Evolutionary conservation across 2,888 invertebrate species (phyloP).

Genomic region (Chrysina gloriosa): DNA sequence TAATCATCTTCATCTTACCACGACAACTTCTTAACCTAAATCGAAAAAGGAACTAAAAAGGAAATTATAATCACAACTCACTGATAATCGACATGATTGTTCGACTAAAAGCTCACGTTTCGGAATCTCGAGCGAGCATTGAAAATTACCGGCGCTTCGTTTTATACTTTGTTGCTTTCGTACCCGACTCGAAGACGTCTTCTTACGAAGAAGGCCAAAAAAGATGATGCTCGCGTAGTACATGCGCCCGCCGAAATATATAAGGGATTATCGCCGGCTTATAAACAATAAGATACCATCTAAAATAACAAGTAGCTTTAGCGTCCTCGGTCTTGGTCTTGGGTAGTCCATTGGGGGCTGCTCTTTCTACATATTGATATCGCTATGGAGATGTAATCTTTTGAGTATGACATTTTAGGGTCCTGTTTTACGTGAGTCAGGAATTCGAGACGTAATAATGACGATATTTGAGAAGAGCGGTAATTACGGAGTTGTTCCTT

Average conservation of each 20-base stretch:
- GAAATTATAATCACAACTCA: too few relatives aligned
- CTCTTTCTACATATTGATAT: conserved; percentile 38
- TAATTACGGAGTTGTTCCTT: conserved; percentile 21
- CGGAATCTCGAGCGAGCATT: not conserved
- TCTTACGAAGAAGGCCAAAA: not conserved
- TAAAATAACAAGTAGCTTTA: conserved; percentile 47
- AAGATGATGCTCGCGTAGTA: not conserved
- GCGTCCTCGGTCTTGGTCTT: conserved; percentile 16
- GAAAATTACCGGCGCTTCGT: not conserved
- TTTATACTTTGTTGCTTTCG: not conserved
- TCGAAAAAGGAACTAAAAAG: too few relatives aligned
- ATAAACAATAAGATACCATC: conserved; percentile 47
- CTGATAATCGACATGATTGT: too few relatives aligned
- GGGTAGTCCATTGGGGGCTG: conserved; percentile 42
- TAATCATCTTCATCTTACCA: too few relatives aligned
- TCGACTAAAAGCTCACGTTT: not conserved
- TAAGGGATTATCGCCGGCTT: conserved; percentile 46
- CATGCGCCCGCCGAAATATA: not conserved
- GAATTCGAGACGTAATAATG: conserved; percentile 42
- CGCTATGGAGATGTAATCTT: conserved; percentile 48
- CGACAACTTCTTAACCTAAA: not conserved
- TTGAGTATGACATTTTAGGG: conserved; percentile 42
- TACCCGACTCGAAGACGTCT: not conserved
- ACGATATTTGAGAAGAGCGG: conserved; percentile 28
- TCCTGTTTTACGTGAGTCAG: conserved; percentile 43